Base-by-base conservation (phyloP, 1,140 invertebrate species). In the Drosophila repleta region DNA sequence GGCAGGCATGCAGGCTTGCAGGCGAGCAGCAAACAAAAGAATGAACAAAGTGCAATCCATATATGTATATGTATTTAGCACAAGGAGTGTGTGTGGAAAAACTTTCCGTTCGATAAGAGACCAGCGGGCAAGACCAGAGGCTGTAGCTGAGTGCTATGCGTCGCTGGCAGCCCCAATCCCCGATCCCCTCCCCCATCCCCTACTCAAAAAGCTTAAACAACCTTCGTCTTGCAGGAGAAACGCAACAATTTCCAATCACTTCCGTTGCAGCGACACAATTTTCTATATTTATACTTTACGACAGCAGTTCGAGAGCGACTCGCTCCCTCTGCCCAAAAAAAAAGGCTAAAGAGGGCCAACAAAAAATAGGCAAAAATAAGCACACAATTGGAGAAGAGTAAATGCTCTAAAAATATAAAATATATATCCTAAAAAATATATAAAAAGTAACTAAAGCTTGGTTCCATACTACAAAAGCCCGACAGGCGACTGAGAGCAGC, bases 171-270 rank as follows among this genome's bases (percentile, higher is more conserved):
- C 24, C 6, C 2, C 24, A 1, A 4, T 3, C 24, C 24, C n/a
- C n/a, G n/a, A n/a, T n/a, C n/a, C 24, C 24, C 3, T 26, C 57
- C 45, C 43, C 43, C 4, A 41, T 17, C 46, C 65, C 39, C 15
- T 15, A 6, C 20, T 13, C 5, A 45, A 43, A 10, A 21, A 7
- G 0, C 11, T 13, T 26, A 29, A 13, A 45, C 43, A 57, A 20
- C 62, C 68, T 37, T 58, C 61, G 52, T 37, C 53, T 43, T 70
- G 37, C 74, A 79, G 63, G 64, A 68, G 64, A 82, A 76, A 65
- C 71, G 83, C 79, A 89, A 87, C 83, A 88, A 87, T 87, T 87
- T 87, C 83, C 83, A 87, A 87, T 87, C 83, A 87, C 83, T 88
- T 85, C 82, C 82, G 78, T 87, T 78, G 78, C 82, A 85, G 79